phyloP scores from a whole-genome alignment of 2,888 invertebrate genomes.

The Pammene aurita region DNA sequence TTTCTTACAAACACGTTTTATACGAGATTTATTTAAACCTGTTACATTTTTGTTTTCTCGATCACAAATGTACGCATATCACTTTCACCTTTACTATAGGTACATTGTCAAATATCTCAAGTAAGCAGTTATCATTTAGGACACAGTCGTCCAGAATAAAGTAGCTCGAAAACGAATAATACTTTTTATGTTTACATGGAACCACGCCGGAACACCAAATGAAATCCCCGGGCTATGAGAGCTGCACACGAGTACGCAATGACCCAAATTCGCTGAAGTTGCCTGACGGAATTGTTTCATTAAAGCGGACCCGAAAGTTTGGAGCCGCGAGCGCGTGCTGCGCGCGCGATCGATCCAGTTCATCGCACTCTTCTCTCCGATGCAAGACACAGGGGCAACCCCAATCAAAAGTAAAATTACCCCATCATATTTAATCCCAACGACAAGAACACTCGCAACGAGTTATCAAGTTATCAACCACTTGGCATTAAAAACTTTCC shows the following conservation, averaged over 20 bases:
- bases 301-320: conserved; percentile 77
- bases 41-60: conserved; percentile 3
- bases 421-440: conserved; percentile 63
- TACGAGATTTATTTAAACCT: conserved; percentile 46
- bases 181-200: conserved; percentile 45
- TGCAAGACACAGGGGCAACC: conserved; percentile 57
- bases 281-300: conserved; percentile 72
- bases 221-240: conserved; percentile 47
- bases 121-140: conserved; percentile 3
- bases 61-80: neutral
- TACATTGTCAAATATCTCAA: conserved; percentile 12
- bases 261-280: conserved; percentile 72
- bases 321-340: conserved; percentile 60
- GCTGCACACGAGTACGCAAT: conserved; percentile 67
- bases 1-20: conserved; percentile 71
- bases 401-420: conserved; percentile 61
- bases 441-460: conserved; percentile 61
- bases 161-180: conserved; percentile 24
- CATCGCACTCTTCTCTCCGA: conserved; percentile 66
- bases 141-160: conserved; percentile 3
- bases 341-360: conserved; percentile 70
- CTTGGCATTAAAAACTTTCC: conserved; percentile 75
- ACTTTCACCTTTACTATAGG: no score
- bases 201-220: conserved; percentile 41
- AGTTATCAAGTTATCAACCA: conserved; percentile 59